Base-by-base conservation (phyloP, 2,888 invertebrate species). In the Chironomus tentans region DNA sequence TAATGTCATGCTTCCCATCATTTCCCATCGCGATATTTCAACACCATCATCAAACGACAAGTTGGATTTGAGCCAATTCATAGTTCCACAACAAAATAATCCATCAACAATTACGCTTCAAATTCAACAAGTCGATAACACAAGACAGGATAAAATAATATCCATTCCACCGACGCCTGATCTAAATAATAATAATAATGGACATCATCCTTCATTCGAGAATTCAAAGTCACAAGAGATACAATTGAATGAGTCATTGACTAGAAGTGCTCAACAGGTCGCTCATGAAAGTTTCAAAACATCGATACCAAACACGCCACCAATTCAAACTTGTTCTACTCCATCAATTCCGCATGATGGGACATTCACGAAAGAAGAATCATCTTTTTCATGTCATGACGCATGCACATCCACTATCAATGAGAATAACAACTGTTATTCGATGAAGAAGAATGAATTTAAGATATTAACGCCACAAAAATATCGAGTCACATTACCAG, bases 21-120 rank as follows among this genome's bases (percentile, higher is more conserved):
- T 74, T 62, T 18, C 61, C n/a, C n/a, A n/a, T 7, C 62, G 21
- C 21, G 68, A 74, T 21, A 48, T 48, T n/a, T 61, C 12, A 10
- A 46, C 68, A 38, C 21, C 38, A 61, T n/a, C 62, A 3, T 38
- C 46, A 46, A 68, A 24, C 47, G 74, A 74, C 3, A 74, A 68
- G 47, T 74, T 78, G 50, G 80, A 79, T 56, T 68, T 69, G 28
- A 77, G 61, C 68, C 76, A 71, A 38, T 72, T 70, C 24, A 74
- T 68, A 12, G 68, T 74, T 68, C 48, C 62, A 61, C 72, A 28
- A 7, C 62, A 61, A 13, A 56, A 62, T 24, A 56, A 73, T 24
- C 68, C 6, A 18, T 68, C 68, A 68, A 68, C 28, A 38, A 68
- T 38, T 15, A 46, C 65, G 21, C 22, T 74, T 6, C 74, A 74